phyloP scores from a whole-genome alignment of 2,888 invertebrate genomes.

The Erebia epiphron region DNA sequence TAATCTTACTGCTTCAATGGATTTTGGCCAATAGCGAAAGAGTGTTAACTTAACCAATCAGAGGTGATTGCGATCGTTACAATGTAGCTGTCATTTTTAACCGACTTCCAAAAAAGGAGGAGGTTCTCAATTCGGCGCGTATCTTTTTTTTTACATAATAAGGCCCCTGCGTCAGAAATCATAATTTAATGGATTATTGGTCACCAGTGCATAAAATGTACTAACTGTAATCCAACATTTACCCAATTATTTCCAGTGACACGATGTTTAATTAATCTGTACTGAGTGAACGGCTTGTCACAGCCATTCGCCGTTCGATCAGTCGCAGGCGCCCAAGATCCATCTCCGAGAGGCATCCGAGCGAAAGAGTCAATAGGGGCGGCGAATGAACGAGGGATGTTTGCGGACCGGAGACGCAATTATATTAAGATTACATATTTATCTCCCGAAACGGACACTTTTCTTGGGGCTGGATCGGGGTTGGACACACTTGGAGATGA shows the following conservation, averaged over 20 bases:
- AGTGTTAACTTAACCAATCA: too few relatives aligned
- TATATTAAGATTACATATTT: conserved; percentile 81
- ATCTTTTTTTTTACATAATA: too few relatives aligned
- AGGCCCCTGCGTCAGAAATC: not conserved
- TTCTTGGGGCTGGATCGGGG: conserved; percentile 58
- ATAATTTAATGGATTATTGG: not conserved
- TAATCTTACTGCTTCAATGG: too few relatives aligned
- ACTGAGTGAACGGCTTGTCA: conserved; percentile 37
- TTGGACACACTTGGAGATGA: conserved; percentile 45
- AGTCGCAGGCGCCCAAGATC: conserved; percentile 38
- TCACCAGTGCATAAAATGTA: not conserved
- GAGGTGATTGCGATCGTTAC: too few relatives aligned
- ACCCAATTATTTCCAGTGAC: conserved; percentile 27
- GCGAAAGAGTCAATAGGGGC: conserved; percentile 70
- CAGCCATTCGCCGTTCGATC: conserved; percentile 37
- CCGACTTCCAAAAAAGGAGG: too few relatives aligned
- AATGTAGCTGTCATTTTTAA: too few relatives aligned
- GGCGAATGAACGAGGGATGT: conserved; percentile 54
- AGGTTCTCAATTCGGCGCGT: too few relatives aligned
- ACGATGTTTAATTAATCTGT: conserved; percentile 33
- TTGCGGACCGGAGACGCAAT: conserved; percentile 66
- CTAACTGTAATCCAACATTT: not conserved
- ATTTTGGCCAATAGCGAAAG: too few relatives aligned
- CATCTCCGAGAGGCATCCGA: conserved; percentile 45
- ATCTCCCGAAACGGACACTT: conserved; percentile 72